Base-by-base conservation (phyloP, 2,888 invertebrate genomes). In the Tipula vernalis region DNA sequence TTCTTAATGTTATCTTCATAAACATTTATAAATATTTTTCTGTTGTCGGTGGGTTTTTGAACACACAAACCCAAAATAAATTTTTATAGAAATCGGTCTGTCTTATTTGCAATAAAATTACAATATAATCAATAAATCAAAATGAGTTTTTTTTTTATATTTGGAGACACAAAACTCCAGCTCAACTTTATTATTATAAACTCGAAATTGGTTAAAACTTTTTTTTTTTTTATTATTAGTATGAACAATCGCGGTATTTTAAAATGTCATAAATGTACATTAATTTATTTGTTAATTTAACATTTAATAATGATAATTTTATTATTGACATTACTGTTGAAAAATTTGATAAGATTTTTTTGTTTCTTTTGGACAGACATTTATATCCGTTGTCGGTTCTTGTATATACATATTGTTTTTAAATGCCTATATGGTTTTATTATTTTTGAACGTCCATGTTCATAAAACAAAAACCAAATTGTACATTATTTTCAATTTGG, bases 1-100 rank as follows among this genome's bases (percentile, higher is more conserved):
- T 71, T 71, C 71, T 71, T 71, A 71, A 71, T 71, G 71, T 71
- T 71, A 71, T 71, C 71, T 71, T 71, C 71, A 71, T 71, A 71
- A 71, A 71, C 71, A 71, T 71, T 71, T 71, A 71, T 71, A 71
- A 71, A 71, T 71, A 71, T 71, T 71, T 71, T 71, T 71, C 71
- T 71, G 71, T 71, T 71, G 71, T 71, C 71, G 71, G 71, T 71
- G 71, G 71, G 28, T 71, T 71, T 71, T 71, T 71, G 71, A 71
- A 71, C 71, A 71, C 71, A 71, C 71, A 71, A 71, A 71, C 71
- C 71, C 71, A 71, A 71, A 71, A 71, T 71, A 71, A 71, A 71
- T 71, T 71, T 71, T 71, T 71, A 71, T 71, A 71, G 71, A 71
- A 71, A 71, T 71, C 71, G 71, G 71, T 71, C 71, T 71, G 71